Conservation (phyloP, 2,888 invertebrate species). For the Unio pictorum region DNA sequence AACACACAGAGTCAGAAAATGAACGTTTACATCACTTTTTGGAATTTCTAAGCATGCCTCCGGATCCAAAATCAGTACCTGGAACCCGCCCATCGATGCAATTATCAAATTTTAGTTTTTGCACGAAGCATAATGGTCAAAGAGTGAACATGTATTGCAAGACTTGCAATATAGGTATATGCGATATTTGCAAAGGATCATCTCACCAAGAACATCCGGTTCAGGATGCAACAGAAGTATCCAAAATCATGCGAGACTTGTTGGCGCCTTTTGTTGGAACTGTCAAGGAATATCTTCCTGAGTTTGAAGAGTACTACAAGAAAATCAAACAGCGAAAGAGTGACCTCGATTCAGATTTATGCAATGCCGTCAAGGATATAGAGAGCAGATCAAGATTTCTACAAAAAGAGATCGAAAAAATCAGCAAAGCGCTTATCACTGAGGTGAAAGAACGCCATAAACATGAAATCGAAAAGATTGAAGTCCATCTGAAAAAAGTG, state of each 20-base stretch:
- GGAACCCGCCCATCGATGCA: slow-evolving; percentile 11
- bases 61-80: slow-evolving; percentile 17
- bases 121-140: slow-evolving; percentile 18
- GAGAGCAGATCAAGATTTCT: slow-evolving; percentile 33
- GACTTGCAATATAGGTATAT: slow-evolving; percentile 27
- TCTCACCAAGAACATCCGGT: slow-evolving; percentile 42
- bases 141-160: slow-evolving; percentile 24
- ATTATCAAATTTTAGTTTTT: slow-evolving; percentile 15
- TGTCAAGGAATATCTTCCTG: slow-evolving; percentile 46
- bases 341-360: slow-evolving; percentile 35
- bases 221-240: slow-evolving; percentile 32
- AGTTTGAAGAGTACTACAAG: slow-evolving; percentile 35
- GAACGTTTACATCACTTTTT: slow-evolving; percentile 40
- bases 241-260: slow-evolving; percentile 32
- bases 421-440: slow-evolving; percentile 30
- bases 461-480: slow-evolving; percentile 30
- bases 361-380: slow-evolving; percentile 39
- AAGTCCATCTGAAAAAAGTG: slow-evolving; percentile 26
- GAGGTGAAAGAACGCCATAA: slow-evolving; percentile 41
- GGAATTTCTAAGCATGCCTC: slow-evolving; percentile 26
- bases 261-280: slow-evolving; percentile 42
- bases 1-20: slow-evolving; percentile 28
- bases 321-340: slow-evolving; percentile 33
- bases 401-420: slow-evolving; percentile 43
- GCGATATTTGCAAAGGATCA: slow-evolving; percentile 32